These are phyloP conservation scores for Esox masquinongy DNA, from an alignment of 2,797 vertebrate species.

Conservation along the genomic window DNA sequence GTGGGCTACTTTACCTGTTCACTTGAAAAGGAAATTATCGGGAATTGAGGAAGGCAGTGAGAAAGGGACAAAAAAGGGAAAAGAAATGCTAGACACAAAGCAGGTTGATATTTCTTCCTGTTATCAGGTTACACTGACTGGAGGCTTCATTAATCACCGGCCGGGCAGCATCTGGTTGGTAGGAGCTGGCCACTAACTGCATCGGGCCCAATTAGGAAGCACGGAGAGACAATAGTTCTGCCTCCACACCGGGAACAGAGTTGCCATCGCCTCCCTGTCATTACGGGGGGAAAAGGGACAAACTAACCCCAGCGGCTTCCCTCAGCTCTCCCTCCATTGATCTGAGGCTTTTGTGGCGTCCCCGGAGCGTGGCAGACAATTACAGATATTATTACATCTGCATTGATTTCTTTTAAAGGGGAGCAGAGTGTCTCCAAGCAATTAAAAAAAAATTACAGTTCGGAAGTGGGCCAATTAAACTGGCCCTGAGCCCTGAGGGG, in stretches of 20 bases:
- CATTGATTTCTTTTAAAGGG: constrained; percentile 79
- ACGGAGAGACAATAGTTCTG: constrained; percentile 77
- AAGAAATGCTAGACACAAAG: constrained; percentile 63
- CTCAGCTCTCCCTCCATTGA: constrained; percentile 79
- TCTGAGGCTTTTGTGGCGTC: constrained; percentile 79
- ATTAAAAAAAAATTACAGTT: constrained; percentile 85
- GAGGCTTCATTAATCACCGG: constrained; percentile 81
- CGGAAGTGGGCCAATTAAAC: constrained; percentile 84
- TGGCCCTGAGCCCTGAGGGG: constrained; percentile 64
- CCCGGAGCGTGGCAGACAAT: constrained; percentile 83
- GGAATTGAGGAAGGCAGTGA: constrained; percentile 58
- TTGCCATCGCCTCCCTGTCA: constrained; percentile 73
- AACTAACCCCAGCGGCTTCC: constrained; percentile 80
- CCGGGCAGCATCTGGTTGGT: constrained; percentile 75
- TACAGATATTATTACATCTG: constrained; percentile 88
- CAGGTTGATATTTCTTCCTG: constrained; percentile 66
- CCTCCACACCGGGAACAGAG: constrained; percentile 68
- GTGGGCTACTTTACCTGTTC: constrained; percentile 62
- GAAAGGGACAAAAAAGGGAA: constrained; percentile 58
- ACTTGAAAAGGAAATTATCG: constrained; percentile 50
- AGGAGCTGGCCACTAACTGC: constrained; percentile 71
- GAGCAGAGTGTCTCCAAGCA: constrained; percentile 80
- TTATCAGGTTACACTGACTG: constrained; percentile 76
- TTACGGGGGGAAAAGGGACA: constrained; percentile 78
- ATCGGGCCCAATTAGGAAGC: constrained; percentile 80